These are phyloP conservation scores for Oryzias sinensis DNA, from an alignment of 2,797 vertebrate genomes.

Conservation along the genomic window DNA sequence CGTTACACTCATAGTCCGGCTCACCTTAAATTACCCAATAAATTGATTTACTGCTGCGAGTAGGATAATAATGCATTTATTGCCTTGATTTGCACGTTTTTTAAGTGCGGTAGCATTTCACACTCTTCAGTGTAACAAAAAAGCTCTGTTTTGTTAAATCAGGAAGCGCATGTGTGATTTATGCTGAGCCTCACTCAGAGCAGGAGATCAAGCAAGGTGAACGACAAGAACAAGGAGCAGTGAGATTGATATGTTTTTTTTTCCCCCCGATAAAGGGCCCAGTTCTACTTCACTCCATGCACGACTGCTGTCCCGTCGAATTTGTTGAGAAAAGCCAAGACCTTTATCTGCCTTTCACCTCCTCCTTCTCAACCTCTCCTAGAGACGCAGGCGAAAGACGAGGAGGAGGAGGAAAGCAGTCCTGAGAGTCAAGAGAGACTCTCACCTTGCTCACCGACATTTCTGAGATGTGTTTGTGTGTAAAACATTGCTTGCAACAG, in stretches of 20 bases:
- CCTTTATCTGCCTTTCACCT: slow-evolving; percentile 70
- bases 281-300: slow-evolving; percentile 48
- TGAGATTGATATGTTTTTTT: slow-evolving; percentile 38
- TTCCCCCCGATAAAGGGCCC: slow-evolving; percentile 41
- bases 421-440: slow-evolving; percentile 51
- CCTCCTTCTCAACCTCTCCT: slow-evolving; percentile 55
- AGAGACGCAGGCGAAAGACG: slow-evolving; percentile 28
- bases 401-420: slow-evolving; percentile 29
- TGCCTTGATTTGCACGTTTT: no score
- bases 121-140: slow-evolving; percentile 2
- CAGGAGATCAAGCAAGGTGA: slow-evolving; percentile 44
- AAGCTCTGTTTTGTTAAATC: not conserved
- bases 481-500: slow-evolving; percentile 43
- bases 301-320: slow-evolving; percentile 53
- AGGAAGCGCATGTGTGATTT: slow-evolving; percentile 4
- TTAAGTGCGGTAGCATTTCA: not conserved
- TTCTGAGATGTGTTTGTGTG: slow-evolving; percentile 44
- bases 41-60: no score
- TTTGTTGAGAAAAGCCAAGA: slow-evolving; percentile 66
- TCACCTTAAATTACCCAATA: no score
- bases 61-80: not conserved
- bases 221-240: slow-evolving; percentile 36
- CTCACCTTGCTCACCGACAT: slow-evolving; percentile 45
- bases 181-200: slow-evolving; percentile 15
- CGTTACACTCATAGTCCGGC: no score